Base-by-base conservation (phyloP, 2,888 invertebrate species). In the Nesidiocoris tenuis region DNA sequence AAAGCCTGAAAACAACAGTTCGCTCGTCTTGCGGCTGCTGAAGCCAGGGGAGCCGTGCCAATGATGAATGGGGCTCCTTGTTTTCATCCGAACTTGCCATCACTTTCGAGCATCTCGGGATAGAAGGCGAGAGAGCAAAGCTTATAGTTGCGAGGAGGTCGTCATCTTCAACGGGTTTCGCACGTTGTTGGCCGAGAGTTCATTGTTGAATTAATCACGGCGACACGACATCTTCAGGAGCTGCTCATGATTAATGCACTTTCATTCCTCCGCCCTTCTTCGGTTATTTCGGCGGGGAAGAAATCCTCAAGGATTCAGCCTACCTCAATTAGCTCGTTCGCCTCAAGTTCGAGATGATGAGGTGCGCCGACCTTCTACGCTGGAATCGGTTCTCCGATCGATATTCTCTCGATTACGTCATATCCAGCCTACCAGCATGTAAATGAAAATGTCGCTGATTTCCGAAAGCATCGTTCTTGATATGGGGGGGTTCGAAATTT, bases 191-290 rank as follows among this genome's bases (percentile, higher is more conserved):
- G 39, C 39, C 39, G 24, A 17, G 18, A 59, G 23, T 70, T 70
- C 70, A 70, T 70, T 70, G 70, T 70, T 70, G 59, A 70, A 70
- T 70, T 70, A 70, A 70, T 70, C 70, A 70, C 59, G 59, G 22
- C 16, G 0, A 18, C 70, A 23, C 70, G 59, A 59, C 70, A 70
- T 70, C 70, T 70, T 70, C 70, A 70, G 70, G 70, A 56, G 2
- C 63, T 63, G 21, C 59, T 70, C 59, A 70, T 70, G 70, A 70
- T 59, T 70, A 59, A 70, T 59, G 70, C 21, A 68, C 70, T 70
- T 59, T 23, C 21, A 70, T 59, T 57, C 12, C 70, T 17, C 56
- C 25, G 2, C 59, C 0, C 59, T 25, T 18, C 54, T 9, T 22
- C 5, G 16, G 5, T 12, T 16, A 21, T 21, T 2, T 56, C 2